Evolutionary conservation across 1,140 invertebrate species (phyloP), one percentile per base, ranked within the genome.

Genomic region (Paralvinella palmiformis): DNA sequence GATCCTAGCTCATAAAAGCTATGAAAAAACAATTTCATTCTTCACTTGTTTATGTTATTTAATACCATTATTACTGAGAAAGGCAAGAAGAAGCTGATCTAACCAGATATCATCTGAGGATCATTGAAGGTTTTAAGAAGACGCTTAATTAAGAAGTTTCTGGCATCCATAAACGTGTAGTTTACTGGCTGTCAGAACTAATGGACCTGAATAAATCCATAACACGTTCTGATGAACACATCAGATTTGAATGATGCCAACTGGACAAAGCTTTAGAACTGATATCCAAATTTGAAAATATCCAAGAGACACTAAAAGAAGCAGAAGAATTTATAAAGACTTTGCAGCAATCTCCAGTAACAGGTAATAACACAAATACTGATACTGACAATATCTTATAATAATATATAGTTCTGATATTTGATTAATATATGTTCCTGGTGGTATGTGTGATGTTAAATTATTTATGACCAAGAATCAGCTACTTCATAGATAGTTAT

Each of bases 41-140:
- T n/a, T n/a, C n/a, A n/a, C n/a, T n/a, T n/a, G n/a, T n/a, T n/a
- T n/a, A n/a, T n/a, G n/a, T n/a, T n/a, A n/a, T n/a, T n/a, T n/a
- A n/a, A n/a, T n/a, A n/a, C n/a, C n/a, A n/a, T n/a, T 92, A 92
- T 3, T 72, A 89, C n/a, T 83, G 93, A 68, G 93, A 96, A 84
- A 94, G 91, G 0, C 71, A 85, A 68, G 93, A 96, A 83, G 93
- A 96, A 84, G 84, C 92, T 57, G 92, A 91, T 44, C 81, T 91
- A 3, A 70, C 70, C 37, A 63, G 66, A 58, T 63, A 73, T 5
- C 69, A 83, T 45, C 71, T 84, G 15, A 67, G 70, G 7, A 65
- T 83, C 33, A 32, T 73, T 57, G 67, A 79, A 31, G 70, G 75
- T 13, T 84, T 83, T 66, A 61, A 76, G 61, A 71, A 69, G 60